A percentile compares a stretch with the other conserved stretches of the same genome.
Evolutionary conservation across 2,113 vertebrate species (phyloP).

Genomic region (Australoheros scitulus): DNA sequence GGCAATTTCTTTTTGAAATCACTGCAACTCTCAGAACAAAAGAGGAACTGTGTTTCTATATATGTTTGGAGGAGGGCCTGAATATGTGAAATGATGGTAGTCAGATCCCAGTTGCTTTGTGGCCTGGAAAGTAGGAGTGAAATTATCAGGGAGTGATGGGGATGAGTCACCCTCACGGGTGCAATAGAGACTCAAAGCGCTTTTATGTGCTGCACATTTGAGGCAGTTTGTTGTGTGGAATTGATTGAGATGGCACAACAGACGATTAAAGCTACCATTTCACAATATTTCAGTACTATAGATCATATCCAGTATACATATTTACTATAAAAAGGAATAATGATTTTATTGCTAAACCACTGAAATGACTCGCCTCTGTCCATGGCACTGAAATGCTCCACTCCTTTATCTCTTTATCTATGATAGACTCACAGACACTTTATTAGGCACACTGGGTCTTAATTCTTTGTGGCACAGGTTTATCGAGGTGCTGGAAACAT

Average conservation of each 20-base stretch:
- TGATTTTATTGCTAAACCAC: neutral
- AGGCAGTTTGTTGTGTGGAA: neutral
- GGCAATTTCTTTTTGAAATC: neutral
- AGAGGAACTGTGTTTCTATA: neutral
- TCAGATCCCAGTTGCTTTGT: neutral
- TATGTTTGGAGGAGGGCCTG: neutral
- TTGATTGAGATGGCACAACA: neutral
- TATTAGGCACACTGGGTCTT: neutral
- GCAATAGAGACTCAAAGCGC: neutral
- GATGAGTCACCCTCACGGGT: slow-evolving; percentile 41
- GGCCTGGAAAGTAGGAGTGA: slow-evolving; percentile 6
- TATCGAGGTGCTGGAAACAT: neutral
- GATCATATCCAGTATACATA: neutral
- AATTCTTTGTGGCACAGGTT: neutral
- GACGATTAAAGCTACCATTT: neutral
- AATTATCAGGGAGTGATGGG: slow-evolving; percentile 10
- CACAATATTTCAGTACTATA: neutral
- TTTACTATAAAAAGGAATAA: neutral
- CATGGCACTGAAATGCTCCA: neutral
- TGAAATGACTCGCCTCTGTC: neutral
- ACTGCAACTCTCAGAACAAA: neutral
- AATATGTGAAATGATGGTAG: slow-evolving; percentile 8
- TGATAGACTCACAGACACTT: too few species aligned
- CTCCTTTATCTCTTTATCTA: neutral
- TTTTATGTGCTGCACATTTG: neutral